A percentile compares a stretch with the other conserved stretches of the same genome.
Evolutionary conservation across 1,140 invertebrate genomes (phyloP).

Genomic region (Halyomorpha halys): DNA sequence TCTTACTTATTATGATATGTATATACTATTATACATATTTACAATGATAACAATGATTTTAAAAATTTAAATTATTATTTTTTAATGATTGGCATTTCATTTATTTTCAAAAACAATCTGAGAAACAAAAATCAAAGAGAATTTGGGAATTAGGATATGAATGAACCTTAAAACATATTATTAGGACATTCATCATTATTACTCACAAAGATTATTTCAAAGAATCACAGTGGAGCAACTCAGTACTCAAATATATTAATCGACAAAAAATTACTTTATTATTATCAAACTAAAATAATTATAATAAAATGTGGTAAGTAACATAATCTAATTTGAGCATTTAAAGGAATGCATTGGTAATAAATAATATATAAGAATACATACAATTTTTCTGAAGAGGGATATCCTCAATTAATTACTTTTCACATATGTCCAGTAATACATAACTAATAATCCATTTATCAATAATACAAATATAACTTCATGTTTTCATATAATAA

Average conservation of each 20-base stretch:
- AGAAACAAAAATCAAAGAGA: too few relatives aligned
- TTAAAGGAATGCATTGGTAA: conserved; percentile 6
- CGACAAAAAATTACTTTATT: neutral
- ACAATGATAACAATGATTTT: neutral
- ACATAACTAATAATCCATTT: neutral
- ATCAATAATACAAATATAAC: neutral
- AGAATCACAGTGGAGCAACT: neutral
- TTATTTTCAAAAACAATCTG: neutral
- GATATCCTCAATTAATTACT: neutral
- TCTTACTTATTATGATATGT: conserved; percentile 12
- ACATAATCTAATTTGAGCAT: conserved; percentile 9
- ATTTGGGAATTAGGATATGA: too few relatives aligned
- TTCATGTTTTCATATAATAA: neutral
- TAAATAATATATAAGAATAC: neutral
- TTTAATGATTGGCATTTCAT: neutral
- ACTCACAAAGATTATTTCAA: neutral
- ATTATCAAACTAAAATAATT: conserved; percentile 4
- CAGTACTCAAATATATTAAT: neutral
- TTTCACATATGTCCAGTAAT: neutral
- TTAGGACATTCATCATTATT: neutral
- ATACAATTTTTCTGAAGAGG: too few relatives aligned
- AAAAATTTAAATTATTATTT: neutral
- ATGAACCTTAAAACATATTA: too few relatives aligned
- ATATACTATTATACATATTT: conserved; percentile 13
- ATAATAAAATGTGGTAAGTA: conserved; percentile 1